phyloP scores from a whole-genome alignment of 2,113 vertebrate species.

The Urocynchramus pylzowi region DNA sequence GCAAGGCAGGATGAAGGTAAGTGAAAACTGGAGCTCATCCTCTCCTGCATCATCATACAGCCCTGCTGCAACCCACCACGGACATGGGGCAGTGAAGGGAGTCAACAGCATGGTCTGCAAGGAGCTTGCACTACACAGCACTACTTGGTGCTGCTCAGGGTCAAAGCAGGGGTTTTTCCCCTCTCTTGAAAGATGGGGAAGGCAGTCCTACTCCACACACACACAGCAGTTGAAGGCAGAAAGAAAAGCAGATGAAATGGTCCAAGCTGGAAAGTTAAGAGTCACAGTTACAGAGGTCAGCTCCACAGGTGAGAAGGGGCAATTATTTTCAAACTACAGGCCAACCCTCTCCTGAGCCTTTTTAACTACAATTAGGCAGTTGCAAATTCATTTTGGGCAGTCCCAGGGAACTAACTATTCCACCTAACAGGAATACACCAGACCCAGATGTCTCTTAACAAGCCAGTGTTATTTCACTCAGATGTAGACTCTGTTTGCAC shows the following conservation, averaged over 20 bases:
- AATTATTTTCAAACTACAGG: not conserved
- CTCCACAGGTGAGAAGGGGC: fast-evolving
- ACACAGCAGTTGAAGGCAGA: not conserved
- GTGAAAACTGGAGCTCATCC: not conserved
- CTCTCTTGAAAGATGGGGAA: not conserved
- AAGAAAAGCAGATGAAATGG: not conserved
- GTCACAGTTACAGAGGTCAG: not conserved
- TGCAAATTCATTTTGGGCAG: not conserved
- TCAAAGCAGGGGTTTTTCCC: not conserved
- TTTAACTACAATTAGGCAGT: not conserved
- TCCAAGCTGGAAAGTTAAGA: not conserved
- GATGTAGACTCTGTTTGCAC: not conserved
- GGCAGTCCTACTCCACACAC: not conserved
- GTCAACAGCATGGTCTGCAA: not conserved
- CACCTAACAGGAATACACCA: not conserved
- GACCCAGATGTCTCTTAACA: fast-evolving
- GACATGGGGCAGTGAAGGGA: fast-evolving
- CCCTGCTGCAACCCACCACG: not conserved
- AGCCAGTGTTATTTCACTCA: not conserved
- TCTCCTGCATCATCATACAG: not conserved
- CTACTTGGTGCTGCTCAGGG: not conserved
- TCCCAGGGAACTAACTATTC: not conserved
- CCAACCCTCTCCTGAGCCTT: not conserved
- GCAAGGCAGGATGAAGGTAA: not conserved
- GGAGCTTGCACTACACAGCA: not conserved